These are phyloP conservation scores for Enoplosus armatus DNA, from an alignment of 2,797 vertebrate species.

Conservation along the genomic window DNA sequence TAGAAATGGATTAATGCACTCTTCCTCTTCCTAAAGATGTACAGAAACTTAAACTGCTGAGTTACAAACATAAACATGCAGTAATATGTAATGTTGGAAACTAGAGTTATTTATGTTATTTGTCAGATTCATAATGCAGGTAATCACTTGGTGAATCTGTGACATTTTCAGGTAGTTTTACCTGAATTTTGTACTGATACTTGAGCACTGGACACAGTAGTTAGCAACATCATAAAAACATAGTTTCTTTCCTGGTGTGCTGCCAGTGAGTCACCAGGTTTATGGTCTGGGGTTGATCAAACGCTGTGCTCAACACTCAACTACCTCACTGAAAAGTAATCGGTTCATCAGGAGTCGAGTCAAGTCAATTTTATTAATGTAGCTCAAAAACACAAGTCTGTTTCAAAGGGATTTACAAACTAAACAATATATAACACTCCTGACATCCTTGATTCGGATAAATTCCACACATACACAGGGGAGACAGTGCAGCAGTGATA, in stretches of 20 bases:
- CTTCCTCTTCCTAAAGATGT: neutral
- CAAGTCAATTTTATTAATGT: constrained; percentile 1
- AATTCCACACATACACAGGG: neutral
- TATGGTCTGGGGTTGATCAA: constrained; percentile 28
- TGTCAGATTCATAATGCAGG: neutral
- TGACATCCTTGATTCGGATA: too few species aligned
- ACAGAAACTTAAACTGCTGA: neutral
- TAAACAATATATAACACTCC: neutral
- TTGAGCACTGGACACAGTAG: neutral
- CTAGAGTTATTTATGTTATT: neutral
- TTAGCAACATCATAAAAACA: constrained; percentile 38
- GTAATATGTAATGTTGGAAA: neutral
- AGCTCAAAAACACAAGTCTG: neutral
- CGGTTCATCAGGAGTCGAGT: constrained; percentile 12
- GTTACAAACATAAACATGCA: constrained; percentile 1
- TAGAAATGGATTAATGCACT: neutral
- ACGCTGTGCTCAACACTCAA: neutral
- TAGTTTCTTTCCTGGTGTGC: constrained; percentile 19
- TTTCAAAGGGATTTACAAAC: neutral
- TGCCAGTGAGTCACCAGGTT: constrained; percentile 30
- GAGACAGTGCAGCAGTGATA: neutral
- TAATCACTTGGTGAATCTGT: neutral
- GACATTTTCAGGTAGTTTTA: neutral
- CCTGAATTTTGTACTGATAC: neutral
- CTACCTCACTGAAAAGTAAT: constrained; percentile 10